Base-by-base conservation (phyloP, 2,113 vertebrate genomes). In the Galemys pyrenaicus region DNA sequence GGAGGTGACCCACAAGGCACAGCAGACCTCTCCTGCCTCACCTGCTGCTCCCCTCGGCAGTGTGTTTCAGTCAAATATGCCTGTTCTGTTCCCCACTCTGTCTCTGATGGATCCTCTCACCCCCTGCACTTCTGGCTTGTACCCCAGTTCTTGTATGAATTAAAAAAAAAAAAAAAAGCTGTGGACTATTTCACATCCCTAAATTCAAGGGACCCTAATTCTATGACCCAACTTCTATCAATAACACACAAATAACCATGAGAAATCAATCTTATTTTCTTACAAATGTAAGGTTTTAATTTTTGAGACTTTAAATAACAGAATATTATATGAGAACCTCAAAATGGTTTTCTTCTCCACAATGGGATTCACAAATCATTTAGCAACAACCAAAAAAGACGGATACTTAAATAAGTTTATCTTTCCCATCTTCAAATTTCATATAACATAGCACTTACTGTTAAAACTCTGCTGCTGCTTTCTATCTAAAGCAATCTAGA, bases 211-310 rank as follows among this genome's bases (percentile, higher is more conserved):
- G 30, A 83, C 13, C 37, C 39, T 92, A 64, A 88, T 91, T 88
- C 84, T 93, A 82, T 95, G 75, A 70, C 6, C 49, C 67, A 41
- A 94, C 74, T 78, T 70, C 51, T 88, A 83, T 79, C 78, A 79
- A 44, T 74, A 89, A 70, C 56, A 89, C 56, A 75, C 30, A 90
- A 87, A 75, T 73, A 60, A 94, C 20, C 39, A 30, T 35, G n/a
- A 96, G n/a, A 95, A 92, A 91, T 84, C 28, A 94, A 46, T 70
- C 51, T 94, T 30, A 79, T 77, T 89, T 87, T 73, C 49, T 78
- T 90, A 89, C 3, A 87, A 89, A 93, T 70, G 19, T 65, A 9
- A 94, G 37, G 8, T 68, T 79, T 94, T 83, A 77, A 77, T 85
- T 37, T 92, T 86, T 78, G 39, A 91, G 46, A 94, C 56, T 81